Evolutionary conservation across 2,797 vertebrate species (phyloP), one percentile per base, ranked within the genome.

Genomic region (Coregonus ussuriensis): DNA sequence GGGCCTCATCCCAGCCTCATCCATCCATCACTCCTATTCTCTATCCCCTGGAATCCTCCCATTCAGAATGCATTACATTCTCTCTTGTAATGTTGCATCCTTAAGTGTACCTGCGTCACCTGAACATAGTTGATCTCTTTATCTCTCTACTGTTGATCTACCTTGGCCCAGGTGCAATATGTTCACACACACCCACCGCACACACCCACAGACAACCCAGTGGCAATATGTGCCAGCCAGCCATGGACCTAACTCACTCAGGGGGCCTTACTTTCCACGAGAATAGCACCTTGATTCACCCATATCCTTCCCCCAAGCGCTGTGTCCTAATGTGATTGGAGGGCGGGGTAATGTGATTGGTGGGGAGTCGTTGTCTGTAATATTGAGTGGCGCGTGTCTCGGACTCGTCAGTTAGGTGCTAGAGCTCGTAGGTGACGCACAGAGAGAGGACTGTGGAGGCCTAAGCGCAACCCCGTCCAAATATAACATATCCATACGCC

Each of bases 131-230:
- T 85, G 80, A 90, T 86, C 78, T 77, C 79, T 83, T 87, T 80
- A 86, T 82, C 62, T 76, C 72, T 70, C 56, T 71, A 74, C 76
- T 85, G 76, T 74, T 52, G 66, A 77, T 82, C 86, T 85, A 6
- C 72, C 47, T 70, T 77, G 85, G 77, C 83, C 80, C 74, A 1
- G 78, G 79, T 81, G 93, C 91, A 93, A 93, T 93, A 92, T 90
- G 79, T 78, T 71, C 9, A 47, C 41, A 11, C 41, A 47, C 37
- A 37, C 37, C 6, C 37, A 37, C 37, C 6, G 14, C 54, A 78
- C 75, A 62, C 53, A 56, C 41, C 4, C 18, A 77, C 21, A 65
- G 37, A 63, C 63, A 11, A 76, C 83, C 79, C 73, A 1, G 78
- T 79, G 80, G 93, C 91, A 93, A 93, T 93, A 92, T 90, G 79